Evolutionary conservation across 2,113 vertebrate species (phyloP).

Genomic region (Lichenostomus cassidix): DNA sequence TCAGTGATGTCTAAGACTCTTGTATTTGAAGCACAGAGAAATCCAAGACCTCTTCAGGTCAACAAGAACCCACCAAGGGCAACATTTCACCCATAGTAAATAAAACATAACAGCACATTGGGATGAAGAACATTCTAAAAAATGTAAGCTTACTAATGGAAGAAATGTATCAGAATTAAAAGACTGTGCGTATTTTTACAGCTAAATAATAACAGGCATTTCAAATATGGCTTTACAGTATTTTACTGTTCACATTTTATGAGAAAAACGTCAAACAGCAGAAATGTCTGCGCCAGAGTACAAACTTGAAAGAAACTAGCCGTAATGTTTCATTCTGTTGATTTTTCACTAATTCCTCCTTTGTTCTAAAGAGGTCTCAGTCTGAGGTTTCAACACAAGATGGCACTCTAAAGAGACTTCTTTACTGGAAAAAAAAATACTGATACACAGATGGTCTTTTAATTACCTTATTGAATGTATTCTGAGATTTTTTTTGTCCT

Average conservation of each 20-base stretch:
- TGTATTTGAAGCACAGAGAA: not conserved
- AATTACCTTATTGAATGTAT: not conserved
- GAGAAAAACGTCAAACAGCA: not conserved
- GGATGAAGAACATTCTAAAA: not conserved
- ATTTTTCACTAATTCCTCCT: not conserved
- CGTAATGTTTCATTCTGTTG: not conserved
- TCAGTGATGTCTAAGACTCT: not conserved
- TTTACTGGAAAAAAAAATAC: not conserved
- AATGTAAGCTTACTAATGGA: not conserved
- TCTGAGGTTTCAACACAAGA: slow-evolving; percentile 53
- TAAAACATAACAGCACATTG: not conserved
- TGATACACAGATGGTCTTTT: not conserved
- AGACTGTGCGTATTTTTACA: not conserved
- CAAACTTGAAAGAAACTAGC: not conserved
- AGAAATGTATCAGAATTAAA: not conserved
- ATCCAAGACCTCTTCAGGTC: not conserved
- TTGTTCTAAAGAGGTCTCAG: not conserved
- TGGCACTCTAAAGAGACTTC: slow-evolving; percentile 8
- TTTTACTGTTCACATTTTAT: not conserved
- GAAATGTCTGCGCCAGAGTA: not conserved
- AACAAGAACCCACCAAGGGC: fast-evolving
- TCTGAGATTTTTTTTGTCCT: not conserved
- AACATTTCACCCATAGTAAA: not conserved
- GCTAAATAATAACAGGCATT: not conserved
- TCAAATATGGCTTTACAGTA: not conserved